These are phyloP conservation scores for Aramus guarauna DNA, from an alignment of 2,113 vertebrate genomes.

Conservation along the genomic window DNA sequence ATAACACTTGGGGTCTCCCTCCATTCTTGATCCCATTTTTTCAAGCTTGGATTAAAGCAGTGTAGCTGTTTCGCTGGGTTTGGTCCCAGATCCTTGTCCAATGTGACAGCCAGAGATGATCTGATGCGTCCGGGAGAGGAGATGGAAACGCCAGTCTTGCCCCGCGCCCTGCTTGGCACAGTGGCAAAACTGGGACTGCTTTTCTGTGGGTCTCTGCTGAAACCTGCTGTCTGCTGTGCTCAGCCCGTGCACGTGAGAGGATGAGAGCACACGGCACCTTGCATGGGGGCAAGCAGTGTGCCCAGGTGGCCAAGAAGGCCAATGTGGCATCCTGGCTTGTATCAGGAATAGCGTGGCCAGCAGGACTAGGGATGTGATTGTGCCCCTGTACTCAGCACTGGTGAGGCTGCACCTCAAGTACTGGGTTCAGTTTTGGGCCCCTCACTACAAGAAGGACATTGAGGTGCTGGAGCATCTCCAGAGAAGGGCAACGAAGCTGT, in stretches of 20 bases:
- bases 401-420: no score
- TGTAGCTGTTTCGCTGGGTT: background rate
- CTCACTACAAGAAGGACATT: no score
- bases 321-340: no score
- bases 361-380: no score
- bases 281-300: background rate
- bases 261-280: background rate
- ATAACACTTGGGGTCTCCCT: background rate
- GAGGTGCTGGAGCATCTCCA: no score
- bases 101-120: background rate
- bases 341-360: no score
- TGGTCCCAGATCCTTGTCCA: background rate
- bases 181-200: background rate
- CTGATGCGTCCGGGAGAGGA: background rate
- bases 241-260: background rate
- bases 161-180: accelerated
- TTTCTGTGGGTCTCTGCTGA: background rate
- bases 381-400: no score
- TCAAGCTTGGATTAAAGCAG: background rate
- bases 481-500: no score
- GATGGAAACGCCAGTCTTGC: accelerated
- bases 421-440: no score
- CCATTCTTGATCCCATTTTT: background rate
- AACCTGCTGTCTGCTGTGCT: background rate
- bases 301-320: no score